phyloP scores from a whole-genome alignment of 2,888 invertebrate genomes.

The Ectemnius lituratus region DNA sequence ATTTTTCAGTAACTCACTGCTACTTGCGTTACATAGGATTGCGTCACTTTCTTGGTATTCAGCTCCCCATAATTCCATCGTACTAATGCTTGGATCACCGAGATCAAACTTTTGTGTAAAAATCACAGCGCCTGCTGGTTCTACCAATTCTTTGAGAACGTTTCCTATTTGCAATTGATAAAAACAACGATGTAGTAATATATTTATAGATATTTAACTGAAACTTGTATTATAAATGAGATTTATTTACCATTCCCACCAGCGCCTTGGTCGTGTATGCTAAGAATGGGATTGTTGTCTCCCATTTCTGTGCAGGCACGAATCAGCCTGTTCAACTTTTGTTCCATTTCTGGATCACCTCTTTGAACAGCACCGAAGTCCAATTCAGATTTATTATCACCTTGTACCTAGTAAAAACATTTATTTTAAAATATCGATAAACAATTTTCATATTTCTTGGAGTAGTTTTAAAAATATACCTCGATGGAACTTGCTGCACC shows the following conservation, averaged over 20 bases:
- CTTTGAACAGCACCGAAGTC: slow-evolving; percentile 99
- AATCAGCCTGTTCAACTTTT: slow-evolving; percentile 96
- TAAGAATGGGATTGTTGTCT: slow-evolving; percentile 90
- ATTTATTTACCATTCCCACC: slow-evolving; percentile 89
- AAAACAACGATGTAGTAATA: background rate
- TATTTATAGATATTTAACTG: background rate
- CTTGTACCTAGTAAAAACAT: slow-evolving; percentile 83
- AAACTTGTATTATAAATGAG: background rate
- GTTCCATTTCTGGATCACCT: slow-evolving; percentile 99
- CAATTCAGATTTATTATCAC: slow-evolving; percentile 89
- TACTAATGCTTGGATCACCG: slow-evolving; percentile 96
- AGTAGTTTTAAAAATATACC: slow-evolving; percentile 62
- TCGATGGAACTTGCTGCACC: slow-evolving; percentile 98
- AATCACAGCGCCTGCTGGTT: slow-evolving; percentile 95
- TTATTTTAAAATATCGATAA: background rate
- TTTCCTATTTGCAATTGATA: slow-evolving; percentile 82
- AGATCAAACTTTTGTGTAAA: slow-evolving; percentile 91
- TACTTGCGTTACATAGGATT: slow-evolving; percentile 86
- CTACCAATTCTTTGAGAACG: slow-evolving; percentile 97
- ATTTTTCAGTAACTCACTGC: slow-evolving; percentile 82
- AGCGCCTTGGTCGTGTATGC: slow-evolving; percentile 99
- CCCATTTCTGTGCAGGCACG: slow-evolving; percentile 93
- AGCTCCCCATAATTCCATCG: slow-evolving; percentile 97
- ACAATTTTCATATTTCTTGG: background rate
- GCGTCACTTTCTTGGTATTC: slow-evolving; percentile 99